Evolutionary conservation across 2,888 invertebrate genomes (phyloP).

Genomic region (Ichneumoninae sp.): DNA sequence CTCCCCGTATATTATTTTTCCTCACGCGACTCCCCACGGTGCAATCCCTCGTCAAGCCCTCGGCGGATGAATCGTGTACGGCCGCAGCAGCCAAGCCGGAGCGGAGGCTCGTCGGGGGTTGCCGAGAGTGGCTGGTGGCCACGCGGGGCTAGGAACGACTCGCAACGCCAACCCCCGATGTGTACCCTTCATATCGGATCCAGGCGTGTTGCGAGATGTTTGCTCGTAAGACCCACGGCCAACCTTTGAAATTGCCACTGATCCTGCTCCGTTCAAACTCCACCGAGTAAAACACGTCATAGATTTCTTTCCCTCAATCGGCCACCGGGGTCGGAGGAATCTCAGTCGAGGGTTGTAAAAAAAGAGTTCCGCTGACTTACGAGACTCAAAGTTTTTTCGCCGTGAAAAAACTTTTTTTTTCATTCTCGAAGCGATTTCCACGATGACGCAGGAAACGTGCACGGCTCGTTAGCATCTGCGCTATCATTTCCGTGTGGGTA

Average conservation of each 20-base stretch:
- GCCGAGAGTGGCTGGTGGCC: constrained; percentile 34
- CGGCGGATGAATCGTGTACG: constrained; percentile 43
- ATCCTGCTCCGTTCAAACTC: constrained; percentile 7
- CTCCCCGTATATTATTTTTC: constrained; percentile 52
- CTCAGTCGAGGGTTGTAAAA: constrained; percentile 18
- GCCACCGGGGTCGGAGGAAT: constrained; percentile 8
- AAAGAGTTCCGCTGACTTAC: constrained; percentile 40
- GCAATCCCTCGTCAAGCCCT: constrained; percentile 48
- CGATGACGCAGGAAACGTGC: constrained; percentile 12
- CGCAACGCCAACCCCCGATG: constrained; percentile 16
- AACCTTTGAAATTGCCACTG: constrained; percentile 1
- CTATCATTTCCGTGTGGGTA: constrained; percentile 50
- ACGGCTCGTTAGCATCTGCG: constrained; percentile 48
- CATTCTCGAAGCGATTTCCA: constrained; percentile 7
- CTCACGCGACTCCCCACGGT: constrained; percentile 51
- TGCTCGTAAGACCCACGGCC: background rate
- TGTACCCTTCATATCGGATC: constrained; percentile 38
- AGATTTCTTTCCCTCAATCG: background rate
- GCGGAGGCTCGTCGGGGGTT: constrained; percentile 32
- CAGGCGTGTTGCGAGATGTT: background rate
- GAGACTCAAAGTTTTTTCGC: constrained; percentile 5
- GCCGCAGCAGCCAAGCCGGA: constrained; percentile 5
- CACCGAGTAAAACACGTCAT: background rate
- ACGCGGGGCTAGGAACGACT: constrained; percentile 29
- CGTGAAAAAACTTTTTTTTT: background rate